Evolutionary conservation across 2,113 vertebrate genomes (phyloP).

Genomic region (Pelvicachromis taeniatus): DNA sequence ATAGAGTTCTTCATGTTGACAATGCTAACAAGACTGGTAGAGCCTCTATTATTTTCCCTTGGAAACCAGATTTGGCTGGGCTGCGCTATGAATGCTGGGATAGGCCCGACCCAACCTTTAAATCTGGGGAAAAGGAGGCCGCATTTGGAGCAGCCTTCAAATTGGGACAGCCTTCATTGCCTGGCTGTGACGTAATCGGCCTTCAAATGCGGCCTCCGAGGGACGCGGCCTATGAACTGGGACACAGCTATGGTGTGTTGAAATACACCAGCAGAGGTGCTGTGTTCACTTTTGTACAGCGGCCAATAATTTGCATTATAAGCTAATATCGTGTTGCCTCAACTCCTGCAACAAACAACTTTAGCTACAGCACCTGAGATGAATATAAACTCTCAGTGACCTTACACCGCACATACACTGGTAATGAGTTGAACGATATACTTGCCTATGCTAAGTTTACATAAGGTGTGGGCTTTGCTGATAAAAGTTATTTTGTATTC

Average conservation of each 20-base stretch:
- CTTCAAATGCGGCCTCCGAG: not conserved
- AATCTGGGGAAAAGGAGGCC: not conserved
- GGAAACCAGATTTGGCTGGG: not conserved
- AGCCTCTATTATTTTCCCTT: not conserved
- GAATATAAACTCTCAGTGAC: not conserved
- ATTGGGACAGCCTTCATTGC: not conserved
- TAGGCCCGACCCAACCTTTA: not conserved
- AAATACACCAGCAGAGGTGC: not conserved
- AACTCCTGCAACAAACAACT: not conserved
- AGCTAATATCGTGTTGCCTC: not conserved
- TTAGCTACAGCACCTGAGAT: not conserved
- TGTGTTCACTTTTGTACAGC: not conserved
- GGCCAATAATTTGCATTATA: not conserved
- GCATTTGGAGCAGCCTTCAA: not conserved
- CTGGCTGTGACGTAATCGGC: not conserved
- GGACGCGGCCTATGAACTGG: accelerated
- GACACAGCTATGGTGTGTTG: not conserved
- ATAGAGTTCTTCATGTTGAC: not conserved
- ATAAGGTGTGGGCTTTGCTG: not conserved
- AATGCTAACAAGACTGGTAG: not conserved
- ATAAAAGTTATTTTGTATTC: not conserved
- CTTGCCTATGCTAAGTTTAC: not conserved
- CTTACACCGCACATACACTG: not conserved
- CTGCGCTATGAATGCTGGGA: accelerated
- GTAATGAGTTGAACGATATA: not conserved